These are phyloP conservation scores for Hirtodrosophila duncani DNA, from an alignment of 2,888 invertebrate genomes.

Conservation along the genomic window DNA sequence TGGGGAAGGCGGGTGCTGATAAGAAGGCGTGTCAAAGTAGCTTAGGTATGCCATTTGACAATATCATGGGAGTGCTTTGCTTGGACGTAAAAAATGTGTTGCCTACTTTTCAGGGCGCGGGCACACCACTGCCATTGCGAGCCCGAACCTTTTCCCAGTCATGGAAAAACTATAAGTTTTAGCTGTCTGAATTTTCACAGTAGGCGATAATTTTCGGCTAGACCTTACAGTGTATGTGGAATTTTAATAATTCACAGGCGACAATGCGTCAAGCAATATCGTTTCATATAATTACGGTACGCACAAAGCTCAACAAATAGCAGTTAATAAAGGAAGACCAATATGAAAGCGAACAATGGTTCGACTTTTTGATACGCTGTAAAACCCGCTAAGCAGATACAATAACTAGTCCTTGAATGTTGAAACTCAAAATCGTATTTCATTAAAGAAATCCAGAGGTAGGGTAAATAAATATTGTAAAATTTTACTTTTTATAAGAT, in stretches of 20 bases:
- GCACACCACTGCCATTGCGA: too few relatives aligned
- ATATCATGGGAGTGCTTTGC: slow-evolving; percentile 31
- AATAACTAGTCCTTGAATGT: too few relatives aligned
- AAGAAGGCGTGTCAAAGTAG: slow-evolving; percentile 7
- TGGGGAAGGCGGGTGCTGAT: slow-evolving; percentile 1
- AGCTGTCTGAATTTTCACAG: too few relatives aligned
- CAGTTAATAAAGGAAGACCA: not conserved
- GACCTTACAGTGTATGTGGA: slow-evolving; percentile 27
- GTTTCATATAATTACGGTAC: slow-evolving; percentile 43
- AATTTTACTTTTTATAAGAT: too few relatives aligned
- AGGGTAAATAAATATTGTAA: too few relatives aligned
- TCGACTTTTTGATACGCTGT: too few relatives aligned
- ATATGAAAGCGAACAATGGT: not conserved
- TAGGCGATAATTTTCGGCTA: slow-evolving; percentile 34
- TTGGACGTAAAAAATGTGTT: slow-evolving; percentile 39
- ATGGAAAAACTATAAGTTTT: too few relatives aligned
- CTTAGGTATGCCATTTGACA: slow-evolving; percentile 26
- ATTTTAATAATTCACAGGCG: slow-evolving; percentile 40
- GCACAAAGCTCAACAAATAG: slow-evolving; percentile 34
- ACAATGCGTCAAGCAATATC: slow-evolving; percentile 40
- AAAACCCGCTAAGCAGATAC: too few relatives aligned
- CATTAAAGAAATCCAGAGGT: too few relatives aligned
- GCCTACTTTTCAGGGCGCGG: slow-evolving; percentile 22
- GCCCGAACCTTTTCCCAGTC: too few relatives aligned
- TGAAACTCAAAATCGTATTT: too few relatives aligned